These are phyloP conservation scores for Rhodinocichla rosea DNA, from an alignment of 2,113 vertebrate genomes.

Conservation along the genomic window DNA sequence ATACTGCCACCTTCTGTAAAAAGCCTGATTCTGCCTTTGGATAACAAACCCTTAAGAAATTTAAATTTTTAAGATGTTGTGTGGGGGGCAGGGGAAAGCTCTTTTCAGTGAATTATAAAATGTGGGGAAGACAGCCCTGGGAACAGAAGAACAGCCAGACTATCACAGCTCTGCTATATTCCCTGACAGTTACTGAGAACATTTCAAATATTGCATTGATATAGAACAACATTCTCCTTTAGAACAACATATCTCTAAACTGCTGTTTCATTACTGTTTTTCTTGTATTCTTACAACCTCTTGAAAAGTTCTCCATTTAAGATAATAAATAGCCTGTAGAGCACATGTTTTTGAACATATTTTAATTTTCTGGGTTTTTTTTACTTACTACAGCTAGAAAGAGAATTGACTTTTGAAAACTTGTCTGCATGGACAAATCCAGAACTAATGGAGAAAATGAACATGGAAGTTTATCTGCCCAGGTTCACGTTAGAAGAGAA, in stretches of 20 bases:
- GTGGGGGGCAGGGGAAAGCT: not conserved
- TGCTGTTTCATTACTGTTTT: not conserved
- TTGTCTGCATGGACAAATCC: slow-evolving; percentile 80
- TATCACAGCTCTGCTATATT: not conserved
- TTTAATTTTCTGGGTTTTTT: not conserved
- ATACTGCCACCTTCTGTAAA: slow-evolving; percentile 28
- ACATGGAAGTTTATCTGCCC: slow-evolving; percentile 78
- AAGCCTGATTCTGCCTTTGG: not conserved
- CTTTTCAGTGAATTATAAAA: not conserved
- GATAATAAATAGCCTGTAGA: not conserved
- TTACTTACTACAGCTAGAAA: slow-evolving; percentile 77
- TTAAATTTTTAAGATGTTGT: not conserved
- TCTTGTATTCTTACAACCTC: not conserved
- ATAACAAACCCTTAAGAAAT: not conserved
- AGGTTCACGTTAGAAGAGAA: slow-evolving; percentile 80
- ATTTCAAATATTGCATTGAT: not conserved
- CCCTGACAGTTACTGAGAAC: not conserved
- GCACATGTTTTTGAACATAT: not conserved
- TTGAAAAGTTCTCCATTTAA: not conserved
- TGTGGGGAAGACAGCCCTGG: not conserved
- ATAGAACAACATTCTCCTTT: not conserved
- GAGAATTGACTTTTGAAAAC: slow-evolving; percentile 75
- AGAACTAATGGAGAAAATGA: slow-evolving; percentile 67
- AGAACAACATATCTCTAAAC: not conserved
- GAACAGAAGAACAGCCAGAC: not conserved